These are phyloP conservation scores for Conopomorpha cramerella DNA, from an alignment of 1,140 invertebrate genomes.

Conservation along the genomic window DNA sequence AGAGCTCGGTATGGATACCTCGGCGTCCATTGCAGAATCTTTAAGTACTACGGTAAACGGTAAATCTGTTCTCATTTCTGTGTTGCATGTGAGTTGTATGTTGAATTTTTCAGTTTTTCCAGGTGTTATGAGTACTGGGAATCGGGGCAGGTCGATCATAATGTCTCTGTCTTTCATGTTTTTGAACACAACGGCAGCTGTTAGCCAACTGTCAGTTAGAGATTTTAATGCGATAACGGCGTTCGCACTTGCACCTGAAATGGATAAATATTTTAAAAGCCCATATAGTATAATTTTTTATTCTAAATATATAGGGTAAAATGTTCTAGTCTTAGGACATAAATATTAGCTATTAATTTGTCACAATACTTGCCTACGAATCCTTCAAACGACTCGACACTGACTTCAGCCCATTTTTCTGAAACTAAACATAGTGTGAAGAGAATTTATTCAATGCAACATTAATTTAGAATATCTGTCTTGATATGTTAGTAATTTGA, in stretches of 20 bases:
- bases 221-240: slow-evolving; percentile 26
- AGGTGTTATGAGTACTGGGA: slow-evolving; percentile 34
- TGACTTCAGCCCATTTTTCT: slow-evolving; percentile 41
- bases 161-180: slow-evolving; percentile 17
- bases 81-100: slow-evolving; percentile 31
- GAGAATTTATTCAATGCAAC: no score
- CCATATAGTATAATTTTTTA: no score
- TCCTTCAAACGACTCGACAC: slow-evolving; percentile 18
- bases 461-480: no score
- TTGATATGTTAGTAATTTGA: no score
- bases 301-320: slow-evolving; percentile 1
- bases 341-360: no score
- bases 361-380: slow-evolving; percentile 48
- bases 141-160: slow-evolving; percentile 31
- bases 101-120: slow-evolving; percentile 34
- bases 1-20: slow-evolving; percentile 22
- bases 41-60: slow-evolving; percentile 28
- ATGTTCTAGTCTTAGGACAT: no score
- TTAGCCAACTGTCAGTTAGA: slow-evolving; percentile 36
- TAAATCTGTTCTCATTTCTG: slow-evolving; percentile 24
- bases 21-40: slow-evolving; percentile 30
- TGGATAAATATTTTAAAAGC: slow-evolving; percentile 3
- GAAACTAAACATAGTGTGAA: slow-evolving; percentile 15
- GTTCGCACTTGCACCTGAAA: slow-evolving; percentile 27
- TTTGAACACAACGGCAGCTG: slow-evolving; percentile 30